Evolutionary conservation across 64 coral and sea anemone genomes (phyloP), one percentile per base, ranked within the genome.

Genomic region (Porites australiensis): DNA sequence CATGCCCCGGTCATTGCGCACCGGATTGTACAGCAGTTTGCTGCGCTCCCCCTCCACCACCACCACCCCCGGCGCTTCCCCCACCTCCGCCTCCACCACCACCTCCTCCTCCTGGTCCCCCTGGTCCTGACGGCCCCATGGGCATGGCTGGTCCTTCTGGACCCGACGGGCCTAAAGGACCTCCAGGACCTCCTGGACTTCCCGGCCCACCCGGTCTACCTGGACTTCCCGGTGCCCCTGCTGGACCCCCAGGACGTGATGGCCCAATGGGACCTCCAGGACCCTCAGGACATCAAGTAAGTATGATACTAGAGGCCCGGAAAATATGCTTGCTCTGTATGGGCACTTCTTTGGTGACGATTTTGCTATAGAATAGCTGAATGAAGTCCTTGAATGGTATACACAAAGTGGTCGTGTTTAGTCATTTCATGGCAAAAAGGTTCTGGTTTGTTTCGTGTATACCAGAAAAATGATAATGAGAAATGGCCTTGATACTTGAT

Each of bases 231-330:
- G 98, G 98, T 89, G 94, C 98, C 22, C 98, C 98, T 79, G 94
- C 98, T 82, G 98, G 98, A 94, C 83, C 94, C 58, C 47, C 77
- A 20, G 98, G 98, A 93, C 94, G 98, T 91, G 98, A 99, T 68
- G 98, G 98, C 74, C 98, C 98, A 69, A 93, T 96, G 94, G 98
- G 98, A 83, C 98, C 98, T 43, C 98, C 98, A 52, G 98, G 98
- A 89, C 91, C 94, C 49, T 77, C 92, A 45, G 98, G 98, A 75
- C 95, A 99, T 89, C 98, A 99, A 99, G 81, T 84, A 69, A 66
- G 81, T 84, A n/a, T 84, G 46, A 13, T 8, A 6, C 14, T 5
- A 57, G 54, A 9, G 6, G 27, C 54, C 12, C 54, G 6, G 7
- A 57, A 12, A 57, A 57, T 7, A 9, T 57, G 54, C 54, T 1